Evolutionary conservation across 2,888 invertebrate genomes (phyloP), one percentile per base, ranked within the genome.

Genomic region (Cylloceria caligata): DNA sequence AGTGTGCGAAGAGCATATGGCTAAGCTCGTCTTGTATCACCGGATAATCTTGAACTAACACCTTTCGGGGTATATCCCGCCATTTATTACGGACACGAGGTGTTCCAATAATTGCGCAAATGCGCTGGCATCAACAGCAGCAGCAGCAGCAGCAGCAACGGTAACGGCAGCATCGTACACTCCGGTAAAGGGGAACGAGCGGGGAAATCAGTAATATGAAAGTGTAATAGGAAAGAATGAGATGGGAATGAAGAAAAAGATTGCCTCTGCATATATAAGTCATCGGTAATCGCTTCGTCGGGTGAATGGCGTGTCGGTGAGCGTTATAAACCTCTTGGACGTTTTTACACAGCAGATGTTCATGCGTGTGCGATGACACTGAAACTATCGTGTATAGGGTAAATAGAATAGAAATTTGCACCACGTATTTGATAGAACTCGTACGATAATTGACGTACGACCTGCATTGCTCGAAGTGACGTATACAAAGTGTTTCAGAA

Each of bases 51-150:
- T 92, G 91, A 92, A 92, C 91, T 90, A 91, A 91, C 91, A 91
- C 91, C 91, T 92, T 90, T 89, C 90, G 88, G 91, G 91, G 89
- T 89, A 91, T 88, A 89, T 89, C 87, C 88, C 86, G 83, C 88
- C 89, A 91, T 91, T 91, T 91, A 91, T 91, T 90, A 91, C 89
- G 88, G 87, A 88, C 89, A 89, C 86, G 88, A 88, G 88, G 88
- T 90, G 88, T 91, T 91, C 89, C 87, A 91, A 91, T 91, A 91
- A 92, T 92, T 91, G 91, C 91, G 91, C 90, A 91, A 91, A 89
- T 87, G 81, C 80, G 75, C 88, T 30, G 30, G 55, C 45, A 74
- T 80, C 30, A 34, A 71, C 60, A 5, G 36, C 55, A 39, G 69
- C 13, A 4, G 34, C 27, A 19, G 24, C 64, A 27, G 47, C 27